Conservation (phyloP, 92 coral and sea anemone genomes). For the Parazoanthus swiftii region DNA sequence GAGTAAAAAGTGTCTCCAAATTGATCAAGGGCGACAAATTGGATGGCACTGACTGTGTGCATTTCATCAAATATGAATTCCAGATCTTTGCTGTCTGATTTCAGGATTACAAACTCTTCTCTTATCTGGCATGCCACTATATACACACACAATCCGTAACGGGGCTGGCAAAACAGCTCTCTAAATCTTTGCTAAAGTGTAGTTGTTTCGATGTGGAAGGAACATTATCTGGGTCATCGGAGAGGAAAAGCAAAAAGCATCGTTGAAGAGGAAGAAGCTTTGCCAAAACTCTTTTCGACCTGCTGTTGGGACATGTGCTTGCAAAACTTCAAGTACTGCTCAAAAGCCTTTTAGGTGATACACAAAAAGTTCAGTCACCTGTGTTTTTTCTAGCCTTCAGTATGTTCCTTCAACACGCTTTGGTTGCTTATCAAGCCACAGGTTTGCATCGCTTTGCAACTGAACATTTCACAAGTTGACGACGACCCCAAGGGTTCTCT, state of each 20-base stretch:
- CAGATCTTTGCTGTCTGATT: conserved; percentile 42
- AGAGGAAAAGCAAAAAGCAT: conserved; percentile 22
- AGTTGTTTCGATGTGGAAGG: conserved; percentile 21
- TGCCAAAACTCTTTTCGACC: conserved; percentile 18
- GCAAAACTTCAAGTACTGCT: conserved; percentile 27
- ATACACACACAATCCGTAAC: conserved; percentile 23
- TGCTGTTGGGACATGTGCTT: conserved; percentile 1
- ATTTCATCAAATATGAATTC: conserved; percentile 43
- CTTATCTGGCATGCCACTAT: not conserved
- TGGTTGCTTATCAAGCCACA: conserved; percentile 34
- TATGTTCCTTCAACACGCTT: conserved; percentile 33
- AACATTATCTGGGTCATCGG: conserved; percentile 11
- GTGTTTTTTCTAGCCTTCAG: conserved; percentile 24
- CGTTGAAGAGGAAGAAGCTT: conserved; percentile 34
- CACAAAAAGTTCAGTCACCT: conserved; percentile 1
- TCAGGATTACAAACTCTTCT: conserved; percentile 19
- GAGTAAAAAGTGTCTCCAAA: too few relatives aligned
- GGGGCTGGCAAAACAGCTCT: conserved; percentile 11
- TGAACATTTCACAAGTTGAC: not conserved
- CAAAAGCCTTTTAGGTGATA: not conserved
- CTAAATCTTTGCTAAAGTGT: conserved; percentile 14
- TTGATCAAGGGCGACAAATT: too few relatives aligned
- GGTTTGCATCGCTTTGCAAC: conserved; percentile 16
- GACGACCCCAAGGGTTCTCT: conserved; percentile 13
- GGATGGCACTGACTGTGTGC: conserved; percentile 1